Conservation (phyloP, 2,797 vertebrate species). For the Lutjanus argentimaculatus region DNA sequence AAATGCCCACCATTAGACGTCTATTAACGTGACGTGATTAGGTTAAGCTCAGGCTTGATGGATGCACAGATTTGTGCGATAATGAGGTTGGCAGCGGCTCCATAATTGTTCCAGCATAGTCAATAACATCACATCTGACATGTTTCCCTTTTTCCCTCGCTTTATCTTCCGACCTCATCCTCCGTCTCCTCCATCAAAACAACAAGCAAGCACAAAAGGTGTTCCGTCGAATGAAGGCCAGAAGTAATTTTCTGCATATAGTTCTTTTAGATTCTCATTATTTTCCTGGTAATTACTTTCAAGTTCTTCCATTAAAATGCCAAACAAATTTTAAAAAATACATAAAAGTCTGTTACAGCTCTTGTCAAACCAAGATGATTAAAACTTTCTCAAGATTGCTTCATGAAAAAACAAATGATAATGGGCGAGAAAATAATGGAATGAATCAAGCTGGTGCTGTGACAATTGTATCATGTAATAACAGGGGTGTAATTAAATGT, state of each 20-base stretch:
- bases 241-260: not conserved
- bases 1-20: conserved; percentile 10
- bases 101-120: conserved; percentile 38
- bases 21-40: conserved; percentile 12
- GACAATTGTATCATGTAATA: not conserved
- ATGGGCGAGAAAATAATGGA: too few relatives aligned
- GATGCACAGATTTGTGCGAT: conserved; percentile 54
- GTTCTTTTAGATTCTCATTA: not conserved
- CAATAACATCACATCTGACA: conserved; percentile 49
- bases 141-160: conserved; percentile 19
- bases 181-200: not conserved
- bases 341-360: not conserved
- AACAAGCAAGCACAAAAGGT: not conserved
- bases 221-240: not conserved
- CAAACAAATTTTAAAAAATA: not conserved
- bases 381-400: not conserved
- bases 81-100: conserved; percentile 44
- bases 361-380: not conserved
- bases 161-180: conserved; percentile 9
- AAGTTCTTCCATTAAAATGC: not conserved
- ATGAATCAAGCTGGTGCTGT: too few relatives aligned
- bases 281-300: not conserved
- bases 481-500: not conserved
- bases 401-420: too few relatives aligned
- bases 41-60: conserved; percentile 34